Conservation (phyloP, 2,113 vertebrate genomes). For the Periophthalmus modestus region DNA sequence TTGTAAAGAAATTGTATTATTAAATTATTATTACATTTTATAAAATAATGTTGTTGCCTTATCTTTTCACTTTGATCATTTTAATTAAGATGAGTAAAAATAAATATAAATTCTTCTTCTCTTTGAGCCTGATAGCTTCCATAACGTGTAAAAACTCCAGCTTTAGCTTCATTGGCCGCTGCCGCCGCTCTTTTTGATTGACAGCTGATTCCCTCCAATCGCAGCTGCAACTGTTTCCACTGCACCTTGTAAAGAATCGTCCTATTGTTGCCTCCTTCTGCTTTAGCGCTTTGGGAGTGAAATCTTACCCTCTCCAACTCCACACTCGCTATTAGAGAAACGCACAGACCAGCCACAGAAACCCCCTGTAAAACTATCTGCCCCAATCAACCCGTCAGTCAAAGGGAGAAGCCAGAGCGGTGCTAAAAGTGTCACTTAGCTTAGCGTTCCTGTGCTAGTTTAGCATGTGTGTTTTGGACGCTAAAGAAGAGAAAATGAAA, state of each 20-base stretch:
- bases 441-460: conserved; percentile 45
- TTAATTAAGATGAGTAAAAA: too few relatives aligned
- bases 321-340: conserved; percentile 45
- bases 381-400: conserved; percentile 75
- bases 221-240: conserved; percentile 48
- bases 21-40: too few relatives aligned
- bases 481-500: conserved; percentile 21
- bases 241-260: conserved; percentile 58
- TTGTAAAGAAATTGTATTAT: too few relatives aligned
- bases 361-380: conserved; percentile 74
- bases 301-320: conserved; percentile 48
- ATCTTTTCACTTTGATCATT: too few relatives aligned
- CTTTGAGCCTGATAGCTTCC: conserved; percentile 32
- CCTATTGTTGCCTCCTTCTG: conserved; percentile 64
- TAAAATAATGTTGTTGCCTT: too few relatives aligned
- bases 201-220: conserved; percentile 61
- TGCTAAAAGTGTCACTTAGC: conserved; percentile 71
- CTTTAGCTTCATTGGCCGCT: conserved; percentile 26
- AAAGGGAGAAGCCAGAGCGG: conserved; percentile 48
- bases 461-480: conserved; percentile 13
- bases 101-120: conserved; percentile 16
- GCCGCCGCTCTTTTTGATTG: conserved; percentile 42
- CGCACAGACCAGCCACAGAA: conserved; percentile 46
- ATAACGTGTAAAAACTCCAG: conserved; percentile 9
- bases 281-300: conserved; percentile 63